Evolutionary conservation across 2,888 invertebrate species (phyloP), one percentile per base, ranked within the genome.

Genomic region (Melanophora roralis): DNA sequence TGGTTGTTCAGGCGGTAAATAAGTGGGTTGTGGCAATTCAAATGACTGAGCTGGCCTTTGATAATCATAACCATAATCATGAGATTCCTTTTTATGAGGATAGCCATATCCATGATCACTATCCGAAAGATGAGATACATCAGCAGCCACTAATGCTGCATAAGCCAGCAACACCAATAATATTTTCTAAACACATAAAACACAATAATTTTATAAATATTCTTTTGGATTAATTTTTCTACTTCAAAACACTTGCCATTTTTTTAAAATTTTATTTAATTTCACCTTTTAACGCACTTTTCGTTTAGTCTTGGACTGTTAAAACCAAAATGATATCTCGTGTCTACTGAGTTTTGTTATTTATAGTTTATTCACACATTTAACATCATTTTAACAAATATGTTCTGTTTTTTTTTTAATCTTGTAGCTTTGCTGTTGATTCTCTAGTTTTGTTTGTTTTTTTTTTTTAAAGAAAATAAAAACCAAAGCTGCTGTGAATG

Each of bases 81-180:
- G 57, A 45, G 36, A 9, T 0, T 51, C 55, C 38, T 74, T 47
- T n/a, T 73, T 32, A 19, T 65, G 51, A 5, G 64, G 51, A 53
- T 75, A 49, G 5, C 75, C 12, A 38, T 87, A 81, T 16, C 81
- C 68, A 12, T 83, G 72, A 23, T 85, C 82, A 73, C 83, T 64
- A 6, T 84, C 78, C 11, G 85, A 83, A 65, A 87, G 67, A 38
- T 87, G 88, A 6, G 86, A 87, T 9, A 87, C 86, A 83, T 87
- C 86, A 2, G 85, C 85, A 14, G 83, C 76, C n/a, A 74, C 83
- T 36, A 84, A 21, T 1, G 84, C 84, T 62, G 85, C 16, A 47
- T 81, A 62, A 59, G 85, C 83, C 27, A 83, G 49, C 49, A 82
- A 81, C 40, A 87, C 32, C 32, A 84, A 69, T 0, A 87, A 45